Conservation (phyloP, 2,797 vertebrate species). For the Sphaeramia orbicularis region DNA sequence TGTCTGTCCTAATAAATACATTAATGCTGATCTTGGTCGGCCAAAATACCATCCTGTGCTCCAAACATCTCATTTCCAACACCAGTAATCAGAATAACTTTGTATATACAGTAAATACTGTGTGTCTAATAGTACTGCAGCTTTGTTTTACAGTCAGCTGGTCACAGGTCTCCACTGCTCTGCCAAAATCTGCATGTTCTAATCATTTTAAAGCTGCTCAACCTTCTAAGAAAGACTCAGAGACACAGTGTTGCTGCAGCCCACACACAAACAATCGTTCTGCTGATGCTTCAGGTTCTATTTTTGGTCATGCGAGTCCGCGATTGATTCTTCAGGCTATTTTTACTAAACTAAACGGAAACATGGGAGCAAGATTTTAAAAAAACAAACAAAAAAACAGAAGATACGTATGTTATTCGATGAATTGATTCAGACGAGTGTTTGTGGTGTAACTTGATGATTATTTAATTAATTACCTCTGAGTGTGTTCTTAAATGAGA, state of each 20-base stretch:
- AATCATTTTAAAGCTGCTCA: background rate
- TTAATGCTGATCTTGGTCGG: too few relatives aligned
- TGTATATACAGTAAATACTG: background rate
- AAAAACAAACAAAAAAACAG: background rate
- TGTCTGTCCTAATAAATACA: too few relatives aligned
- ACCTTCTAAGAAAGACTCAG: background rate
- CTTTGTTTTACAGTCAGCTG: background rate
- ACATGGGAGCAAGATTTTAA: background rate
- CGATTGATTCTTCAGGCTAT: constrained; percentile 18
- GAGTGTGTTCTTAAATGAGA: constrained; percentile 1
- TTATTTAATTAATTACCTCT: constrained; percentile 12
- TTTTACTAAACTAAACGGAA: constrained; percentile 40
- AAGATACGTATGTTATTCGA: background rate
- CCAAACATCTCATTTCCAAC: too few relatives aligned
- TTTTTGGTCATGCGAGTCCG: constrained; percentile 38
- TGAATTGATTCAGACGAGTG: constrained; percentile 14
- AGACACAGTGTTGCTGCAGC: background rate
- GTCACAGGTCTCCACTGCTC: background rate
- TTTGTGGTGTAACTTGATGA: constrained; percentile 4
- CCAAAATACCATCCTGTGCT: too few relatives aligned
- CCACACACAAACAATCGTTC: constrained; percentile 17
- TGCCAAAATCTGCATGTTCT: background rate
- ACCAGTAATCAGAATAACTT: background rate
- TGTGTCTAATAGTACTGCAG: too few relatives aligned
- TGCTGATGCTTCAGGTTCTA: constrained; percentile 46